Evolutionary conservation across 2,113 vertebrate genomes (phyloP).

Genomic region (Forbesichthys agassizii): DNA sequence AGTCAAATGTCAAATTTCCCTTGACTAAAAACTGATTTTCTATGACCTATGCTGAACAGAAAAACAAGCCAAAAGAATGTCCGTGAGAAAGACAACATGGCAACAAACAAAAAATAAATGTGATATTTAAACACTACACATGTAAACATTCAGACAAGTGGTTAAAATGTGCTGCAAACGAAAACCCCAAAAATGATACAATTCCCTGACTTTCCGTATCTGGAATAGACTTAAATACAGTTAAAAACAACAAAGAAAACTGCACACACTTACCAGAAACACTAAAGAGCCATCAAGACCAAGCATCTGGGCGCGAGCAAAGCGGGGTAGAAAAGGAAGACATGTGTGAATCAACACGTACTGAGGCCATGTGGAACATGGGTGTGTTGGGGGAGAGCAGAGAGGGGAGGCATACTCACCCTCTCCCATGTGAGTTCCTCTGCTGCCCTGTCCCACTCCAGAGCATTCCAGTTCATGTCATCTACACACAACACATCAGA

Average conservation of each 20-base stretch:
- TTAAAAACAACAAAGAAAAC: background rate
- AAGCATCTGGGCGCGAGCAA: slow-evolving; percentile 85
- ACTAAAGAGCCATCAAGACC: slow-evolving; percentile 97
- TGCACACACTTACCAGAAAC: slow-evolving; percentile 83
- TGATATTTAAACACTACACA: too few relatives aligned
- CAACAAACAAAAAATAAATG: too few relatives aligned
- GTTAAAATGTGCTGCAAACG: too few relatives aligned
- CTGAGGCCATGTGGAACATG: background rate
- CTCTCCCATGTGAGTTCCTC: slow-evolving; percentile 98
- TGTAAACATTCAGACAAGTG: too few relatives aligned
- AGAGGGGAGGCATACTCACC: slow-evolving; percentile 71
- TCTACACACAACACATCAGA: slow-evolving; percentile 70
- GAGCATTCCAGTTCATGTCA: slow-evolving; percentile 99
- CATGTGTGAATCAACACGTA: background rate
- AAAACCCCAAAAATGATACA: too few relatives aligned
- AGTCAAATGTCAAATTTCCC: too few relatives aligned
- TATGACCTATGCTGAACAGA: too few relatives aligned
- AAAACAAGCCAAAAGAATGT: too few relatives aligned
- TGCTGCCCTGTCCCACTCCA: slow-evolving; percentile 98
- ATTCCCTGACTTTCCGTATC: too few relatives aligned
- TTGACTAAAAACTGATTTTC: too few relatives aligned
- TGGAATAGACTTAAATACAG: background rate
- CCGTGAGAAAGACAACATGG: too few relatives aligned
- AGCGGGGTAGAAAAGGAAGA: background rate
- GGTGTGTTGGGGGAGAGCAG: background rate